phyloP scores from a whole-genome alignment of 2,113 vertebrate species.

The Rafetus swinhoei region DNA sequence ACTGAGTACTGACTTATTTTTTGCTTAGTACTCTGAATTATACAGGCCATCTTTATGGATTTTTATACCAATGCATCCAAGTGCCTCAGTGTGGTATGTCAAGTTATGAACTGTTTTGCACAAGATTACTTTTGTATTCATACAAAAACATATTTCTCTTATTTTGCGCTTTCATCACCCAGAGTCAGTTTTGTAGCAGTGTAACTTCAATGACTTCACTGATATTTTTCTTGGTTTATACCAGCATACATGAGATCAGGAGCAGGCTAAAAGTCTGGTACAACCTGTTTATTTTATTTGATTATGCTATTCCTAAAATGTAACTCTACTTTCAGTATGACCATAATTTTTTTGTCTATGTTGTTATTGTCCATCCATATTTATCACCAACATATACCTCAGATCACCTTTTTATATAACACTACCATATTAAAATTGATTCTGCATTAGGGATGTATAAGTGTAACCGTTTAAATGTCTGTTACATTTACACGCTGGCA shows the following conservation, averaged over 20 bases:
- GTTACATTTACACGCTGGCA: too few species aligned
- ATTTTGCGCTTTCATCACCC: neutral
- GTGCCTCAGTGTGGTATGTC: neutral
- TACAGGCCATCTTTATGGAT: neutral
- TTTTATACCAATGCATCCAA: neutral
- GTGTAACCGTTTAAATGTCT: too few species aligned
- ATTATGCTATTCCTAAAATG: too few species aligned
- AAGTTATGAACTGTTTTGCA: neutral
- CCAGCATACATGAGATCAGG: neutral
- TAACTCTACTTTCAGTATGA: neutral
- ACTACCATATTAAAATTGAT: neutral
- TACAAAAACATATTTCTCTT: neutral
- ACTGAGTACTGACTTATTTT: neutral
- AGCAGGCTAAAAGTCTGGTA: neutral
- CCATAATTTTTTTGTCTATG: neutral
- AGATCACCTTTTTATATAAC: neutral
- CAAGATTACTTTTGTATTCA: neutral
- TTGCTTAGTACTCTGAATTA: neutral
- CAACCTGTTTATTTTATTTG: neutral
- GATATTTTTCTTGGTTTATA: neutral
- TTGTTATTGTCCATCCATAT: neutral
- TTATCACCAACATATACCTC: neutral
- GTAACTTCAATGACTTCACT: neutral
- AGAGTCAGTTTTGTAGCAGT: neutral
- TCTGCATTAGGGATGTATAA: neutral